These are phyloP conservation scores for Prietella phreatophila DNA, from an alignment of 2,113 vertebrate genomes.

Conservation along the genomic window DNA sequence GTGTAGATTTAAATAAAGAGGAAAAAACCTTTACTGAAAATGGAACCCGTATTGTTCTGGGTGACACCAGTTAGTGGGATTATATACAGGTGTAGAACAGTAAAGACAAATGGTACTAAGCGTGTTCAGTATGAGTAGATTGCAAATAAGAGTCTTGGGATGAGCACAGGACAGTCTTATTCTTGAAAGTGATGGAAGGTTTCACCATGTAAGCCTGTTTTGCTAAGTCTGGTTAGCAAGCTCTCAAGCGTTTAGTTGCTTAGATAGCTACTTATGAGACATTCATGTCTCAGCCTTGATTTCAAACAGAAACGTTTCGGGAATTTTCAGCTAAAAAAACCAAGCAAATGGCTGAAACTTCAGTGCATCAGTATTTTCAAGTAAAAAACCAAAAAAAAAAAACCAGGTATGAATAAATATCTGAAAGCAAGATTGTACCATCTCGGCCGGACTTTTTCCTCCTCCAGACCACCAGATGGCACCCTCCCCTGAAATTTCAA, in stretches of 20 bases:
- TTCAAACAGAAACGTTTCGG: neutral
- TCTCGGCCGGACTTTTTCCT: neutral
- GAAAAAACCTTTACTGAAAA: no score
- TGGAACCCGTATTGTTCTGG: no score
- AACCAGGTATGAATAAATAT: neutral
- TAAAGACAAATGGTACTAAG: neutral
- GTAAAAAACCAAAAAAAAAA: neutral
- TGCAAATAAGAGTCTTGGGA: no score
- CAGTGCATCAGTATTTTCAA: neutral
- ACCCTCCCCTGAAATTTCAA: neutral
- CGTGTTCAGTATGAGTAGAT: neutral
- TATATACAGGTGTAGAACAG: no score
- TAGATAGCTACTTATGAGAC: no score
- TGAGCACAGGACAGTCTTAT: neutral
- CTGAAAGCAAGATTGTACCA: neutral
- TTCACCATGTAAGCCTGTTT: neutral
- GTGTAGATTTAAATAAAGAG: no score
- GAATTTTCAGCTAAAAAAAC: neutral
- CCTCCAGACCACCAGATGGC: neutral
- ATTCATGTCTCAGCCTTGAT: no score
- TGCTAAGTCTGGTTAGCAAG: neutral
- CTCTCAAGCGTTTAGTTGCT: no score
- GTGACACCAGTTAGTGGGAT: no score
- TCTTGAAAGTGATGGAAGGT: neutral
- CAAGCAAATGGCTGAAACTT: neutral